Percentiles rank a stretch among this genome's conserved stretches.
Evolutionary conservation across 2,797 vertebrate species (phyloP).

Genomic region (Acanthis flammea): DNA sequence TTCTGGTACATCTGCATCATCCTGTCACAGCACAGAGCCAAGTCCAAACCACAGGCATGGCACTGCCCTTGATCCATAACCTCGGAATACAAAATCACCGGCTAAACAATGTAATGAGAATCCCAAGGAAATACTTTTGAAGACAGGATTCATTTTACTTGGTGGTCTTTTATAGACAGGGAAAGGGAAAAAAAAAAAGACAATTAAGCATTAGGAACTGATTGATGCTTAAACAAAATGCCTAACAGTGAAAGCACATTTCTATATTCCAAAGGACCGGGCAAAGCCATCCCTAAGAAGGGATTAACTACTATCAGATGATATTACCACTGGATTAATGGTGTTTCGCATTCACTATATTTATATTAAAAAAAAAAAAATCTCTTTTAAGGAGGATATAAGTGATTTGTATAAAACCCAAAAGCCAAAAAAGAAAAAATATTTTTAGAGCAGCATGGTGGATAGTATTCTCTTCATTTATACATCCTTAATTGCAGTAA

Average conservation of each 20-base stretch:
- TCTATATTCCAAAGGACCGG: slow-evolving; percentile 67
- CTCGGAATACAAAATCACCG: slow-evolving; percentile 71
- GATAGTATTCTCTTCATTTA: slow-evolving; percentile 30
- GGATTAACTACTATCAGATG: slow-evolving; percentile 81
- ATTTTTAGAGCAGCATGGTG: background rate
- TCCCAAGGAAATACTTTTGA: slow-evolving; percentile 63
- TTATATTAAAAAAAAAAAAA: slow-evolving; percentile 25
- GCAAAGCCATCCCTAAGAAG: slow-evolving; percentile 74
- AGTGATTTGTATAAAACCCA: slow-evolving; percentile 67
- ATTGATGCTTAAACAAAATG: slow-evolving; percentile 74
- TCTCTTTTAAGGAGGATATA: slow-evolving; percentile 63
- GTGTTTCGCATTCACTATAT: slow-evolving; percentile 72
- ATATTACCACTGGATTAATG: slow-evolving; percentile 78
- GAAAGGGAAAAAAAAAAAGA: background rate
- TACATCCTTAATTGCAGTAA: slow-evolving; percentile 39
- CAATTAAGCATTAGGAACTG: slow-evolving; percentile 73
- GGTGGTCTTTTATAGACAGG: slow-evolving; percentile 19
- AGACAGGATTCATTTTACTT: slow-evolving; percentile 59
- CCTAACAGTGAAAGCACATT: slow-evolving; percentile 70
- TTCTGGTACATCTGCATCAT: slow-evolving; percentile 75
- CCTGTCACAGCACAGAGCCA: slow-evolving; percentile 78
- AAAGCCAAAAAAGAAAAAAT: slow-evolving; percentile 48
- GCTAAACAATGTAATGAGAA: slow-evolving; percentile 30
- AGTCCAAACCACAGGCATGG: slow-evolving; percentile 77
- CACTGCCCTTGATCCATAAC: slow-evolving; percentile 77